These are phyloP conservation scores for Frieseomelitta varia DNA, from an alignment of 1,140 invertebrate species.

Conservation along the genomic window DNA sequence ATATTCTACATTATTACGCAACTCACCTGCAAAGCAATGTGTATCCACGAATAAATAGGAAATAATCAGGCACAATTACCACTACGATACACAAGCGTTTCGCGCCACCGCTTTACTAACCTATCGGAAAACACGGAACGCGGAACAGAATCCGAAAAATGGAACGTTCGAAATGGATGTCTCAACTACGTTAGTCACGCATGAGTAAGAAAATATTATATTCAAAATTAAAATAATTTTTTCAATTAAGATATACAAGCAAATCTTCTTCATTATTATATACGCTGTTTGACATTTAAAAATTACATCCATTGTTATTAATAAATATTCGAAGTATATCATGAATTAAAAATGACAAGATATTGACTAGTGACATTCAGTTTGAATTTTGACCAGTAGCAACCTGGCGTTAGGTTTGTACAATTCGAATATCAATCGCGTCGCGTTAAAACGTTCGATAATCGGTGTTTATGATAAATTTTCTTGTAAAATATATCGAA, in stretches of 20 bases:
- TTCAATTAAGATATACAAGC: not conserved
- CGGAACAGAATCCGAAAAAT: not conserved
- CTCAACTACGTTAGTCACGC: not conserved
- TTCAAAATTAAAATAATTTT: not conserved
- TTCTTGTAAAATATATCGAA: not conserved
- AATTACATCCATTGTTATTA: not conserved
- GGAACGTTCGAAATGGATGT: conserved; percentile 8
- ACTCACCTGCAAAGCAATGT: conserved; percentile 10
- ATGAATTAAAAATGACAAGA: not conserved
- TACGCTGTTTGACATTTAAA: not conserved
- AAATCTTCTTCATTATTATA: not conserved
- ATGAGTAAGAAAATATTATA: not conserved
- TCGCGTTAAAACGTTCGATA: not conserved
- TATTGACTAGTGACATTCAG: not conserved
- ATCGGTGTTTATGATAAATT: not conserved
- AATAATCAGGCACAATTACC: not conserved
- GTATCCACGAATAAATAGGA: not conserved
- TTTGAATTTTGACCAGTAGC: not conserved
- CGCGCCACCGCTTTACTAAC: not conserved
- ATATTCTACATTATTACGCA: conserved; percentile 22
- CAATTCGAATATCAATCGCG: not conserved
- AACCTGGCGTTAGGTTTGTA: not conserved
- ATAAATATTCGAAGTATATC: not conserved
- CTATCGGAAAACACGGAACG: not conserved
- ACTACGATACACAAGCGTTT: not conserved